Evolutionary conservation across 2,113 vertebrate genomes (phyloP), one percentile per base, ranked within the genome.

Genomic region (Sinocyclocheilus anophthalmus): DNA sequence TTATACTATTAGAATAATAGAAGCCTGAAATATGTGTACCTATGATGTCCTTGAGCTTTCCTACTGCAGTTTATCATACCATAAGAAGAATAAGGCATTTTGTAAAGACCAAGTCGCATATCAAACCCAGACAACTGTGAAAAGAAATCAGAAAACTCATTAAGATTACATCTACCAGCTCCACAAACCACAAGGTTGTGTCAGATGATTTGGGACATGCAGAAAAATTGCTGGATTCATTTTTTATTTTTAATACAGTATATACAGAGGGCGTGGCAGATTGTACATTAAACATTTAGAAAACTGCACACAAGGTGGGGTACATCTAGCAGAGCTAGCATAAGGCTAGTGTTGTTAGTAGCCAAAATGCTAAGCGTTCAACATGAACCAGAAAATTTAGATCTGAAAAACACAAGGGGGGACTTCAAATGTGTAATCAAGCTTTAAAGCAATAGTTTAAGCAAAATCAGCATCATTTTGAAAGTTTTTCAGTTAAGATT

Each of bases 161-260:
- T 7, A n/a, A 81, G 30, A 75, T 16, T 75, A 90, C 90, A 87
- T 90, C 78, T 83, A 37, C 65, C 88, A 87, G 90, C 91, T 91
- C 88, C 72, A 88, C 84, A 86, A 88, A 63, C 75, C 90, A 20
- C 88, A 90, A 87, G 89, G 33, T 82, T 72, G 86, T 87, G 88
- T 89, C 88, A 82, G 91, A 88, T 85, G 91, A 82, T 88, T 88
- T 61, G 90, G 90, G 91, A 94, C 93, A 94, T 94, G 94, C 94
- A 92, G 90, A 92, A 92, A 9, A 89, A 91, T 90, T 65, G 87
- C 87, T 53, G 48, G 33, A 45, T 63, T 45, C 20, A 53, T 50
- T 70, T 75, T 39, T 10, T 42, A 8, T 24, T 37, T 61, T 76
- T 63, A n/a, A 92, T 88, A 93, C 90, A 92, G 89, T 88, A 92